Percentiles rank a stretch among this genome's conserved stretches.
Evolutionary conservation across 2,113 vertebrate genomes (phyloP).

Genomic region (Colius striatus): DNA sequence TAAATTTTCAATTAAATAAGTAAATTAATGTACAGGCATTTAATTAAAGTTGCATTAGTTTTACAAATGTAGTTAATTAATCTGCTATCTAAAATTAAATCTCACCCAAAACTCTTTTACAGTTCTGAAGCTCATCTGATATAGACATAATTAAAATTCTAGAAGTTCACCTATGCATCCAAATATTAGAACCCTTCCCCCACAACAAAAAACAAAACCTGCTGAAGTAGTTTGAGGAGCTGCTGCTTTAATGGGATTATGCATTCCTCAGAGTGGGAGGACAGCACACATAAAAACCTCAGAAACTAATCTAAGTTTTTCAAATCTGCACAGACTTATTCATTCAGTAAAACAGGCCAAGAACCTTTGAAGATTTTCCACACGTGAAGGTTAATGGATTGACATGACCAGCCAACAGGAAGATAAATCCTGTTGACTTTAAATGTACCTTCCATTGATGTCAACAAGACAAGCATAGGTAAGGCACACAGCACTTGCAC

Average conservation of each 20-base stretch:
- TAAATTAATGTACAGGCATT: conserved; percentile 79
- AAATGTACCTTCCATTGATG: neutral
- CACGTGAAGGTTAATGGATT: conserved; percentile 40
- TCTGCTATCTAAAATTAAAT: conserved; percentile 84
- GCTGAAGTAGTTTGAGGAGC: conserved; percentile 31
- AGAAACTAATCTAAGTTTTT: conserved; percentile 50
- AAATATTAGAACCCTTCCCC: neutral
- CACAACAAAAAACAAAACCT: neutral
- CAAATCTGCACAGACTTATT: neutral
- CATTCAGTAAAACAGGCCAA: neutral
- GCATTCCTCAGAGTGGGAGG: neutral
- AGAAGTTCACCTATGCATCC: conserved; percentile 67
- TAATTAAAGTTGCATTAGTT: conserved; percentile 80
- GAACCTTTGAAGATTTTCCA: conserved; percentile 57
- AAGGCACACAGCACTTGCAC: neutral
- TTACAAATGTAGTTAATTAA: conserved; percentile 81
- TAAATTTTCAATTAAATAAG: conserved; percentile 80
- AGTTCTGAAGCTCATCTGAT: conserved; percentile 77
- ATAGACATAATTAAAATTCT: conserved; percentile 78
- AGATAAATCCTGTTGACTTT: neutral
- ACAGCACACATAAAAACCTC: neutral
- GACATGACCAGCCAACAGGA: neutral
- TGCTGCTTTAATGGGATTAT: conserved; percentile 61
- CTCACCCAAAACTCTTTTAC: conserved; percentile 72
- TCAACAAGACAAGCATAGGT: neutral